Evolutionary conservation across 2,797 vertebrate species (phyloP), one percentile per base, ranked within the genome.

Genomic region (Lepilemur ruficaudatus): DNA sequence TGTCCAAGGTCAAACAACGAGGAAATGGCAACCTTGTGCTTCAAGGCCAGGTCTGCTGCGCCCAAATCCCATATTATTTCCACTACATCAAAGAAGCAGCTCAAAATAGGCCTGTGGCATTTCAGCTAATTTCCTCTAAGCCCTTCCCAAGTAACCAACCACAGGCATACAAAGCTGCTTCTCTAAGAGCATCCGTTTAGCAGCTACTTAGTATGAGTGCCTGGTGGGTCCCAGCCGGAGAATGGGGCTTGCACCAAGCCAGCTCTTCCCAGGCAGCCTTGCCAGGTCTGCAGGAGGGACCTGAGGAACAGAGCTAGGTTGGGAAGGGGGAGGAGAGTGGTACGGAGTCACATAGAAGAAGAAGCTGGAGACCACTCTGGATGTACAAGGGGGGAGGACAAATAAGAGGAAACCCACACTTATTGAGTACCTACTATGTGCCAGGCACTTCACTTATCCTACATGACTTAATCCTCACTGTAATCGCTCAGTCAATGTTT

Each of bases 51-150:
- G 96, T 91, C 89, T 82, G 84, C 95, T 86, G 91, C 0, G 0
- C 80, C 94, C 95, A 97, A 95, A 97, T 96, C 97, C 95, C 94
- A 85, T 79, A 89, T 96, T 93, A 94, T 96, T 96, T 97, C 94
- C 89, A 97, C 96, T 97, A 90, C 89, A 96, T 96, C 96, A 95
- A 97, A 97, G 89, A 84, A 89, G 89, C 83, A 38, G 91, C 97
- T 97, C 96, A 97, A 98, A 98, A 98, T 97, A 97, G 97, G 96
- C 93, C 93, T 28, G 80, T 97, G 97, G 97, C 97, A 97, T 97
- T 97, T 98, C 95, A 23, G 96, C 95, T 97, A 97, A 98, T 98
- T 98, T 98, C 96, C 95, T 97, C 89, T 97, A 97, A 97, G 97
- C 92, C 92, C 57, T 97, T 95, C 75, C 95, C 82, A 88, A 93